Conservation (phyloP, 2,113 vertebrate species). For the Eurystomus gularis region DNA sequence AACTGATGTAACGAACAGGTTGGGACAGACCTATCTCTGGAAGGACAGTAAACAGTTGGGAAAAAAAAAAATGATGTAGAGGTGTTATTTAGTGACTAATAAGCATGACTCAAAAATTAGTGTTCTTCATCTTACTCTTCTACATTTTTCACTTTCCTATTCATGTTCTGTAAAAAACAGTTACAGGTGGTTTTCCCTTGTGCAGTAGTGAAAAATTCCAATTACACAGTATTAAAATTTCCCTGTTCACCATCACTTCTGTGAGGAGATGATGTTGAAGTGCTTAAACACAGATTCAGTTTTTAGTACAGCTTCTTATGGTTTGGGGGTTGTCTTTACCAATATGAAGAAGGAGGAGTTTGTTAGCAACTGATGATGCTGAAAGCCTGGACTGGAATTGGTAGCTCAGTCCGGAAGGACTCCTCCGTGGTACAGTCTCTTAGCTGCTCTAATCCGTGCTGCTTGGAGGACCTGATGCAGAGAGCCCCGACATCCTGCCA, state of each 20-base stretch:
- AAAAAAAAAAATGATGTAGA: background rate
- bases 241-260: background rate
- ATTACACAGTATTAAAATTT: background rate
- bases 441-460: background rate
- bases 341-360: background rate
- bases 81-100: background rate
- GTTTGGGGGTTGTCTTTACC: background rate
- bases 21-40: background rate
- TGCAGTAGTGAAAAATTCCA: background rate
- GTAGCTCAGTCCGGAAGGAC: background rate
- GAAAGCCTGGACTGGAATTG: background rate
- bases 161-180: background rate
- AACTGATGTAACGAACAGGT: background rate
- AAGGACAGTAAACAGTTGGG: background rate
- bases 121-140: background rate
- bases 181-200: background rate
- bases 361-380: background rate
- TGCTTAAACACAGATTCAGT: background rate
- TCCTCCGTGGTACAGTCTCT: background rate
- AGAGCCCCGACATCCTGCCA: background rate
- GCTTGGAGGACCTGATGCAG: background rate
- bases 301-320: background rate
- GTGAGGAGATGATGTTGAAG: background rate
- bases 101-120: background rate
- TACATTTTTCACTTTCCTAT: background rate